Base-by-base conservation (phyloP, 2,113 vertebrate species). In the Gallinago paraguaiae region DNA sequence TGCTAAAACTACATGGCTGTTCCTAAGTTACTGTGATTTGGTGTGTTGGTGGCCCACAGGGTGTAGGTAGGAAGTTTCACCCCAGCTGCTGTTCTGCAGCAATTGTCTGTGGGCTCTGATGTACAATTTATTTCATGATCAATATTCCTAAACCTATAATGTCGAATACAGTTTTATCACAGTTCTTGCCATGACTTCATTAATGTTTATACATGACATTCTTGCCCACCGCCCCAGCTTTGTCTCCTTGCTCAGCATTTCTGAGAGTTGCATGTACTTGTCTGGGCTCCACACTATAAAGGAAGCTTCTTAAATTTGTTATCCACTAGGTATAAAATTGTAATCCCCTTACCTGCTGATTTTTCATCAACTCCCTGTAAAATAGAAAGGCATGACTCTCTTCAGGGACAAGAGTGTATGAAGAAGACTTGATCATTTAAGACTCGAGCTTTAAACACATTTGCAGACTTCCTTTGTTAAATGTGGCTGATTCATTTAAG, bases 331-430 rank as follows among this genome's bases (percentile, higher is more conserved):
- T 94, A 95, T 89, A 94, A 95, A 87, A 89, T 91, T 93, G 70
- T 93, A 97, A 97, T 96, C 93, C 68, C 81, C 57, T 96, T 96
- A 95, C 95, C 93, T 97, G 88, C 95, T 95, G 96, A 72, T 82
- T 92, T 88, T 82, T 86, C 79, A 60, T 94, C 88, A 82, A 6
- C 59, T 96, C 35, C 51, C 75, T 87, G 37, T 94, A 41, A 79
- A 87, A 72, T 63, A 82, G 86, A 61, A 92, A 82, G 43, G 78
- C 70, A 60, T 76, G 72, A 56, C 65, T 93, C 74, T 94, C 63
- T 89, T 92, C 78, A 76, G 93, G 91, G 83, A 71, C 80, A 88
- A 45, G 86, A 87, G 61, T 39, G 48, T 89, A 54, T 89, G 92
- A 65, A 74, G 77, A 88, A 87, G 92, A 65, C 81, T 82, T 70